Evolutionary conservation across 2,888 invertebrate species (phyloP).

Genomic region (Phymatocera aterrima): DNA sequence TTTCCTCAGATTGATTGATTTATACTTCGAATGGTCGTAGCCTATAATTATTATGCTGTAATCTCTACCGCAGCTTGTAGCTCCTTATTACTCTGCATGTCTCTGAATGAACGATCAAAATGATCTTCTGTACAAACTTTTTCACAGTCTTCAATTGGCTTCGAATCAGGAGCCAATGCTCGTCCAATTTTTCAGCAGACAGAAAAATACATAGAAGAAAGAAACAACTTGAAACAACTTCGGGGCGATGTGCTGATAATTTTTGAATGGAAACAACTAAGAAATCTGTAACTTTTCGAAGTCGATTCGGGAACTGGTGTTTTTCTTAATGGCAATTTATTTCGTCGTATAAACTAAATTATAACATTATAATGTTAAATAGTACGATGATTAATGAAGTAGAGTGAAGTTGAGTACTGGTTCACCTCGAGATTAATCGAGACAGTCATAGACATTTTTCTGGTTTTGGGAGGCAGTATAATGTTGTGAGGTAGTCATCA

Average conservation of each 20-base stretch:
- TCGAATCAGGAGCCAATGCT: too few species aligned
- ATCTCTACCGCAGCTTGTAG: too few species aligned
- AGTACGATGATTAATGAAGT: background rate
- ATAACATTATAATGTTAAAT: too few species aligned
- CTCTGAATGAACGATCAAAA: too few species aligned
- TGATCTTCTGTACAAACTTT: too few species aligned
- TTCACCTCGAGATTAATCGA: background rate
- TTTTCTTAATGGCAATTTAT: background rate
- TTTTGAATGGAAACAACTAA: background rate
- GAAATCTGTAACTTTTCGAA: background rate
- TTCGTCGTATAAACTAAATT: background rate
- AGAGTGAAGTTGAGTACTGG: background rate
- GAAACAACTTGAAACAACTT: background rate
- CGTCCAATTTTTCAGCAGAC: too few species aligned
- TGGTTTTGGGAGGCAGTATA: slow-evolving; percentile 58
- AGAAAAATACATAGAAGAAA: background rate
- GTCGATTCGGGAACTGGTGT: background rate
- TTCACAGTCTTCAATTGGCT: too few species aligned
- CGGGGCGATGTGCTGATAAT: background rate
- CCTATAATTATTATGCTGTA: too few species aligned
- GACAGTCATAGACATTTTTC: slow-evolving; percentile 13
- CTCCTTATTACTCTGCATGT: too few species aligned
- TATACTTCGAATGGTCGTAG: too few species aligned
- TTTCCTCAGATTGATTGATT: too few species aligned
- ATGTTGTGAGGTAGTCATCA: slow-evolving; percentile 59